Percentiles rank a stretch among this genome's conserved stretches.
phyloP scores from a whole-genome alignment of 2,113 vertebrate species.

The Geothlypis trichas region DNA sequence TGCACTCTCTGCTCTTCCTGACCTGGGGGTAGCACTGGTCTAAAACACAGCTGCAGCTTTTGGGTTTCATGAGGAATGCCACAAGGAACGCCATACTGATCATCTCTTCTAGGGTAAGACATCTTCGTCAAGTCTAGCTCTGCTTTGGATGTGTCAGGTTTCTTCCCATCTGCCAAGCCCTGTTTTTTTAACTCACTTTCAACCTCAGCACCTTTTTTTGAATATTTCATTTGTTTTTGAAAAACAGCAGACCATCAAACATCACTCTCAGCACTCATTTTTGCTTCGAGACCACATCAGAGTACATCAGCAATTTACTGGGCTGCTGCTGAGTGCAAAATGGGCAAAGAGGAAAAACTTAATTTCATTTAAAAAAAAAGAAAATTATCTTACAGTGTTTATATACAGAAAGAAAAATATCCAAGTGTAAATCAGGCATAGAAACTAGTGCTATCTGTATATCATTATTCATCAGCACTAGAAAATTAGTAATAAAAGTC shows the following conservation, averaged over 20 bases:
- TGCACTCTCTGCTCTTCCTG: neutral
- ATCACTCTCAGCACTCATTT: neutral
- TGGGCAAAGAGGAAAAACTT: neutral
- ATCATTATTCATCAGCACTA: neutral
- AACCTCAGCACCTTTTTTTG: neutral
- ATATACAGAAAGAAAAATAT: neutral
- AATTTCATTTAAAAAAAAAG: neutral
- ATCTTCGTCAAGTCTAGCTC: neutral
- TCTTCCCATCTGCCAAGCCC: neutral
- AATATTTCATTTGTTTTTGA: neutral
- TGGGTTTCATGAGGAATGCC: neutral
- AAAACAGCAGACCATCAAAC: neutral
- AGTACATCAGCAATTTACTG: neutral
- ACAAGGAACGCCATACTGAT: fast-evolving
- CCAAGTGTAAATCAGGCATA: neutral
- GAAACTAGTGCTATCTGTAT: neutral
- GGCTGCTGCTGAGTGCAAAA: neutral
- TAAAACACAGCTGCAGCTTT: neutral
- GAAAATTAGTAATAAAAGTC: neutral
- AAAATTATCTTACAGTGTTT: neutral
- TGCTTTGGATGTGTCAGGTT: neutral
- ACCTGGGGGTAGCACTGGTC: neutral
- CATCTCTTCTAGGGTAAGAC: neutral
- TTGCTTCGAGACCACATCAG: neutral
- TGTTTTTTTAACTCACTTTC: neutral